These are phyloP conservation scores for Luffia ferchaultella DNA, from an alignment of 2,888 invertebrate species.

Conservation along the genomic window DNA sequence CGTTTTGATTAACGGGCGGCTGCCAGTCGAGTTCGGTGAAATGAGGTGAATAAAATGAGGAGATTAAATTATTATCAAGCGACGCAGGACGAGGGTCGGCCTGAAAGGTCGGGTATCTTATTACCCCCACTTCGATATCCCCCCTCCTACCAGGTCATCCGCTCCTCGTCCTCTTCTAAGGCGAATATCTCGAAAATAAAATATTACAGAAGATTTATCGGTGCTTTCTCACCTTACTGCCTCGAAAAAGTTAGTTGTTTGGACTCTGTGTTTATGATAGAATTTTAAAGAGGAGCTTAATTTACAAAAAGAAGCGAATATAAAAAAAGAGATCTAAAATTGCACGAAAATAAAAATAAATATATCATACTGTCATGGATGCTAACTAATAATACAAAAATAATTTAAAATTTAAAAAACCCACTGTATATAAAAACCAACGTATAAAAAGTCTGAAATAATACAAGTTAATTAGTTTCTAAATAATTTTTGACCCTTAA, in stretches of 20 bases:
- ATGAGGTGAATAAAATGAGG: slow-evolving; percentile 22
- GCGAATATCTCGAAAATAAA: neutral
- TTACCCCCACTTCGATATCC: neutral
- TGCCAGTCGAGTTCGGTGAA: slow-evolving; percentile 4
- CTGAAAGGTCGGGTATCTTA: slow-evolving; percentile 4
- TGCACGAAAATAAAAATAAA: too few relatives aligned
- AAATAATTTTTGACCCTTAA: too few relatives aligned
- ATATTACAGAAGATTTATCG: slow-evolving; percentile 4
- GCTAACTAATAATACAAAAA: too few relatives aligned
- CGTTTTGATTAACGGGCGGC: slow-evolving; percentile 1
- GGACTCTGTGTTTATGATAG: neutral
- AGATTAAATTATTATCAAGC: slow-evolving; percentile 27
- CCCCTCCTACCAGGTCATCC: neutral
- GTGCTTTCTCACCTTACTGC: slow-evolving; percentile 4
- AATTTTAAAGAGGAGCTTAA: too few relatives aligned
- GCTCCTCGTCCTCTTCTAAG: neutral
- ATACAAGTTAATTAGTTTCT: too few relatives aligned
- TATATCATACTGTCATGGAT: too few relatives aligned
- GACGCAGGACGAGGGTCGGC: slow-evolving; percentile 9
- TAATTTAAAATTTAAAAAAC: too few relatives aligned
- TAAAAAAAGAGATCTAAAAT: too few relatives aligned
- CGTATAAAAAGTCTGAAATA: too few relatives aligned
- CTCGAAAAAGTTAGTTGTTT: neutral
- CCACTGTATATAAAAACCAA: too few relatives aligned
- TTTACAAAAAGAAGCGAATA: too few relatives aligned